Evolutionary conservation across 1,140 invertebrate species (phyloP).

Genomic region (Uloborus diversus): DNA sequence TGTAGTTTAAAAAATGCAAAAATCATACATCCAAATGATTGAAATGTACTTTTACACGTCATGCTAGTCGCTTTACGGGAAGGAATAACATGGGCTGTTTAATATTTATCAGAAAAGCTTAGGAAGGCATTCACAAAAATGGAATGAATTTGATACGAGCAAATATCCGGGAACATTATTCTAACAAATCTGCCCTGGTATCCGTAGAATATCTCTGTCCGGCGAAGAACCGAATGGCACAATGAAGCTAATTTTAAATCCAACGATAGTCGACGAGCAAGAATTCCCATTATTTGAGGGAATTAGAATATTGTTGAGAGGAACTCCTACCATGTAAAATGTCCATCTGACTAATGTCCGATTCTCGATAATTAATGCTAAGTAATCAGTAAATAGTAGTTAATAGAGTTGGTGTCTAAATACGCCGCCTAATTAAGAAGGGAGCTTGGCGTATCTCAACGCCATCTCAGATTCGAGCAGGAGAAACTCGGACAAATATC

Average conservation of each 20-base stretch:
- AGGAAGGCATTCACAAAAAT: too few species aligned
- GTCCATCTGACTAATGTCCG: slow-evolving; percentile 48
- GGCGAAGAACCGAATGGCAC: neutral
- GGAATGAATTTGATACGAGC: too few species aligned
- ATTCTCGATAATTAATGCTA: slow-evolving; percentile 48
- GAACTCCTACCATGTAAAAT: slow-evolving; percentile 36
- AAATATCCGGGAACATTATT: too few species aligned
- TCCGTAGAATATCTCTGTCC: neutral
- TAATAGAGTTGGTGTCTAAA: slow-evolving; percentile 49
- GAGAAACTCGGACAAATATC: slow-evolving; percentile 48
- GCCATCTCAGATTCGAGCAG: slow-evolving; percentile 27
- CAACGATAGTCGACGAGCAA: neutral
- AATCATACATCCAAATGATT: too few species aligned
- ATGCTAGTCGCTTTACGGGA: too few species aligned
- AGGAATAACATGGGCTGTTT: too few species aligned
- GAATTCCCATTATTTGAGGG: slow-evolving; percentile 31
- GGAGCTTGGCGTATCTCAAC: neutral
- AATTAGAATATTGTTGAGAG: slow-evolving; percentile 32
- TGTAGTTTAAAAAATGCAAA: too few species aligned
- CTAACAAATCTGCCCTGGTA: neutral
- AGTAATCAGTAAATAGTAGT: slow-evolving; percentile 54
- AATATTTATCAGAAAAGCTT: too few species aligned
- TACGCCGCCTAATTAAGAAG: slow-evolving; percentile 48
- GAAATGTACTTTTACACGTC: too few species aligned
- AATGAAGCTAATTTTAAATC: slow-evolving; percentile 20